Base-by-base conservation (phyloP, 2,113 vertebrate species). In the Notothenia coriiceps region DNA sequence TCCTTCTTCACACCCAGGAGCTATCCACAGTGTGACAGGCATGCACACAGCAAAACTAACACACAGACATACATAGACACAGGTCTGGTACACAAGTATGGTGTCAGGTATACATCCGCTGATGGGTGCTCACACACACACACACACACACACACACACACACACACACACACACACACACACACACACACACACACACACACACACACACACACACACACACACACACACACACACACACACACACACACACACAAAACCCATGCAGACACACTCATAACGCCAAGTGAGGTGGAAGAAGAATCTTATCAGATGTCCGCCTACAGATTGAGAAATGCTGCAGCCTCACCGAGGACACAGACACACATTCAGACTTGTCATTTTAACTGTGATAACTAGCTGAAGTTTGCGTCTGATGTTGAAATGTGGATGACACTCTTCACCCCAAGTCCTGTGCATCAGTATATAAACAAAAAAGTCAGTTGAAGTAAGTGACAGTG, bases 301-400 rank as follows among this genome's bases (percentile, higher is more conserved):
- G 66, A 88, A 70, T 81, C 77, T 65, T 52, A 79, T 90, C 86
- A 85, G 40, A 73, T 86, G 86, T 91, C 85, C 83, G 82, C 81
- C 86, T 81, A 70, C 86, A 86, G 88, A 84, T 51, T 77, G 82
- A 77, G 67, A 54, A 68, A 72, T 70, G 74, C 70, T 70, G 52
- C 15, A 77, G 63, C 51, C 20, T 56, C 54, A 81, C 78, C 13
- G 12, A 60, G n/a, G 14, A 74, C 63, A 74, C 40, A 56, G 3
- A 62, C 11, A 43, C 60, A 13, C 10, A 20, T 0, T 6, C 62
- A 80, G 5, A 15, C 60, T 15, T 88, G 87, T 89, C 83, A 90
- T 65, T 80, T 80, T 83, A 67, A 74, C 79, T 75, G 69, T 75
- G 69, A 29, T 62, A 59, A 86, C 84, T 62, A 77, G 81, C 70